These are phyloP conservation scores for Drosophila arizonae DNA, from an alignment of 1,140 invertebrate species.

Conservation along the genomic window DNA sequence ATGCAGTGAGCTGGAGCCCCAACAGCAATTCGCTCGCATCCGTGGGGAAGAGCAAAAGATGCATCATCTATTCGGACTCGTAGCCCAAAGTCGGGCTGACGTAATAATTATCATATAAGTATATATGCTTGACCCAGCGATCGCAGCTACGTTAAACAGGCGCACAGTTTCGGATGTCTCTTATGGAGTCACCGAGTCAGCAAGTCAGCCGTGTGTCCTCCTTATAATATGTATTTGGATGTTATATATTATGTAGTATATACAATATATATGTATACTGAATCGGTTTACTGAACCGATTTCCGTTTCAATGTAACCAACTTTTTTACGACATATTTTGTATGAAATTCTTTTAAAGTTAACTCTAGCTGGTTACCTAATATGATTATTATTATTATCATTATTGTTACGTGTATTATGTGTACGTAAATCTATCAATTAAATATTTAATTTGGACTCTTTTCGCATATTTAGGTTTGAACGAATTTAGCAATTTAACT, in stretches of 20 bases:
- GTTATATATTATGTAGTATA: slow-evolving; percentile 30
- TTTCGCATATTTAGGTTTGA: slow-evolving; percentile 32
- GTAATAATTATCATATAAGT: slow-evolving; percentile 8
- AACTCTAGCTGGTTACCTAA: slow-evolving; percentile 20
- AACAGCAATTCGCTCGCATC: slow-evolving; percentile 92
- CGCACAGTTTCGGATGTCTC: not conserved
- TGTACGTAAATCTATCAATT: slow-evolving; percentile 17
- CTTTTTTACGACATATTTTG: slow-evolving; percentile 36
- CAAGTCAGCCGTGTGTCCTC: slow-evolving; percentile 11
- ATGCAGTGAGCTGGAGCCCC: slow-evolving; percentile 96
- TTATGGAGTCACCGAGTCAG: not conserved
- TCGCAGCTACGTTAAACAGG: not conserved
- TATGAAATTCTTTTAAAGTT: slow-evolving; percentile 23
- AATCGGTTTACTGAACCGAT: slow-evolving; percentile 17
- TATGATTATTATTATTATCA: too few species aligned
- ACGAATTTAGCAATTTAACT: slow-evolving; percentile 41
- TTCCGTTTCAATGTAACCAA: slow-evolving; percentile 20
- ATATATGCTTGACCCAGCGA: slow-evolving; percentile 17
- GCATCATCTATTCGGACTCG: slow-evolving; percentile 92
- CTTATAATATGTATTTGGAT: slow-evolving; percentile 26
- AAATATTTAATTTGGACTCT: slow-evolving; percentile 5
- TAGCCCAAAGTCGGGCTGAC: slow-evolving; percentile 49
- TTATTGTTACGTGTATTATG: not conserved
- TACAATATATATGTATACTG: slow-evolving; percentile 9
- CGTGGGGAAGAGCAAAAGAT: slow-evolving; percentile 93